Conservation (phyloP, 2,888 invertebrate genomes). For the Meghimatium bilineatum region DNA sequence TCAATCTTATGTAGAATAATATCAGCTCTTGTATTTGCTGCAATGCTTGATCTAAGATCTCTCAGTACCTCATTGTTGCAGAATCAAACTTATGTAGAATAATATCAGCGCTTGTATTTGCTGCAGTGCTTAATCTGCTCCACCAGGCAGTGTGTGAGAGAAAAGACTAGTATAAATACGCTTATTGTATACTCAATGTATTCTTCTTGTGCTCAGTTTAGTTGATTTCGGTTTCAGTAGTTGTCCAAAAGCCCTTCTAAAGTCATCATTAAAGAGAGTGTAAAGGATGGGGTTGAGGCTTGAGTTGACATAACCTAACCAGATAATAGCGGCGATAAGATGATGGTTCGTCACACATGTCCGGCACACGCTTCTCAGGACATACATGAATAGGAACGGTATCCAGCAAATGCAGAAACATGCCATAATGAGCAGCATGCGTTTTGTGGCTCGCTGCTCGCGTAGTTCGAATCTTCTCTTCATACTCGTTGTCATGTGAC, state of each 20-base stretch:
- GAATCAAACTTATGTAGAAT: too few relatives aligned
- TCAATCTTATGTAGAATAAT: too few relatives aligned
- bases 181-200: neutral
- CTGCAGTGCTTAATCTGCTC: too few relatives aligned
- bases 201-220: neutral
- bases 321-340: constrained; percentile 74
- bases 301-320: constrained; percentile 77
- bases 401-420: constrained; percentile 77
- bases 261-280: constrained; percentile 77
- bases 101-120: too few relatives aligned
- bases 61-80: too few relatives aligned
- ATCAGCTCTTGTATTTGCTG: too few relatives aligned
- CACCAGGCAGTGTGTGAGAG: too few relatives aligned
- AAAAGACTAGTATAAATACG: neutral
- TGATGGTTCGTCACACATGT: constrained; percentile 66
- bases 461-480: constrained; percentile 72
- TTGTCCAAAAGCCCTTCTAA: constrained; percentile 74
- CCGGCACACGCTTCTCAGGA: constrained; percentile 72
- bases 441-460: constrained; percentile 76
- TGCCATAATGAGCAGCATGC: constrained; percentile 77
- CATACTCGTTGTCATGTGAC: constrained; percentile 58
- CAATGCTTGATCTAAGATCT: too few relatives aligned
- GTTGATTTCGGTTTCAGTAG: constrained; percentile 56
- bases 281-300: constrained; percentile 76
- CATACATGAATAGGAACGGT: constrained; percentile 77